phyloP scores from a whole-genome alignment of 2,797 vertebrate genomes.

The Tauraco hartlaubi region DNA sequence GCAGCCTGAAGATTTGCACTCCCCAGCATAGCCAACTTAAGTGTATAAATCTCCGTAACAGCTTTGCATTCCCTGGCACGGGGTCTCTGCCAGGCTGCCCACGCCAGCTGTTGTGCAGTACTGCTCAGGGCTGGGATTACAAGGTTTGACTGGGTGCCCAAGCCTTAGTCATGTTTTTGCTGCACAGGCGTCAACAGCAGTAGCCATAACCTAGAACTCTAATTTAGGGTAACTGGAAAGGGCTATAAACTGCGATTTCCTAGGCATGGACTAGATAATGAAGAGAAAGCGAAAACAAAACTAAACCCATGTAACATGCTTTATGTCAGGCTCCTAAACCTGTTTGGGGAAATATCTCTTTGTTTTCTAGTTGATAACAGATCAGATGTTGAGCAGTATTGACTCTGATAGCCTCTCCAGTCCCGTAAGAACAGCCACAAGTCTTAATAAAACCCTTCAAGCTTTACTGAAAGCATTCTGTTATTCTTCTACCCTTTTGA shows the following conservation, averaged over 20 bases:
- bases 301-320: not conserved
- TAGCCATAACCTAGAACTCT: not conserved
- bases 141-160: not conserved
- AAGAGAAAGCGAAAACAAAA: not conserved
- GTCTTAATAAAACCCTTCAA: not conserved
- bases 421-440: not conserved
- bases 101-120: not conserved
- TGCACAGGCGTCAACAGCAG: not conserved
- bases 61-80: constrained; percentile 28
- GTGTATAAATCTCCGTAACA: constrained; percentile 12
- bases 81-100: not conserved
- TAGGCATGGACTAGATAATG: not conserved
- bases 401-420: not conserved
- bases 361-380: not conserved
- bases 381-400: not conserved
- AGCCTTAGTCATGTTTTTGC: not conserved
- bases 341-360: not conserved
- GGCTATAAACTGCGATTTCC: not conserved
- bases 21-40: not conserved
- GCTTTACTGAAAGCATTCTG: not conserved
- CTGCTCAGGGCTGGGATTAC: not conserved
- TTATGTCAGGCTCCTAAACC: not conserved
- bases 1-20: not conserved
- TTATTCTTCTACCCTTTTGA: not conserved
- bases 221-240: not conserved